Evolutionary conservation across 2,113 vertebrate species (phyloP).

Genomic region (Labeo catla): DNA sequence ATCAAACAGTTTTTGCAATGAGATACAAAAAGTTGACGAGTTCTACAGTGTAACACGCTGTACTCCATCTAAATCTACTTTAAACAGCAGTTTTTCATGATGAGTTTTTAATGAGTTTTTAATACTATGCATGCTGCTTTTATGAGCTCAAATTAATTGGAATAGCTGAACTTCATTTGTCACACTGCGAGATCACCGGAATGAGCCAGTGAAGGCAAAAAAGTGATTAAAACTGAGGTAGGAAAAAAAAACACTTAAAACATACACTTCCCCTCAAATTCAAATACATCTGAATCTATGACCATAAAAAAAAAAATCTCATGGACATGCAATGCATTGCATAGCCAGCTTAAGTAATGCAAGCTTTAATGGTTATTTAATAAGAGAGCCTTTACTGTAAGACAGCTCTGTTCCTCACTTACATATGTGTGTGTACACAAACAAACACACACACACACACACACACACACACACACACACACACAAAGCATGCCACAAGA

Average conservation of each 20-base stretch:
- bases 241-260: background rate
- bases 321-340: background rate
- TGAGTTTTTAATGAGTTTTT: background rate
- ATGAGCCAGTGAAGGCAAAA: background rate
- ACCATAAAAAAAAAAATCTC: background rate
- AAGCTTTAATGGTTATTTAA: background rate
- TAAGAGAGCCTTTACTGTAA: background rate
- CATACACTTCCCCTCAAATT: background rate
- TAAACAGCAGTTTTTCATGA: background rate
- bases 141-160: background rate
- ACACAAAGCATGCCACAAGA: constrained; percentile 20
- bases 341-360: background rate
- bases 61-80: background rate
- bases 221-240: background rate
- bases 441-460: constrained; percentile 33
- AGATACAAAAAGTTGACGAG: background rate
- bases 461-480: constrained; percentile 13
- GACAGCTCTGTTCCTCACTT: too few relatives aligned
- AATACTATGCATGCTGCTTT: background rate
- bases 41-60: background rate
- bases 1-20: background rate
- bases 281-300: background rate
- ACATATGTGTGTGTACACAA: constrained; percentile 29
- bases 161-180: background rate
- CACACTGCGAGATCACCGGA: background rate